phyloP scores from a whole-genome alignment of 2,113 vertebrate genomes.

The Megaleporinus macrocephalus region DNA sequence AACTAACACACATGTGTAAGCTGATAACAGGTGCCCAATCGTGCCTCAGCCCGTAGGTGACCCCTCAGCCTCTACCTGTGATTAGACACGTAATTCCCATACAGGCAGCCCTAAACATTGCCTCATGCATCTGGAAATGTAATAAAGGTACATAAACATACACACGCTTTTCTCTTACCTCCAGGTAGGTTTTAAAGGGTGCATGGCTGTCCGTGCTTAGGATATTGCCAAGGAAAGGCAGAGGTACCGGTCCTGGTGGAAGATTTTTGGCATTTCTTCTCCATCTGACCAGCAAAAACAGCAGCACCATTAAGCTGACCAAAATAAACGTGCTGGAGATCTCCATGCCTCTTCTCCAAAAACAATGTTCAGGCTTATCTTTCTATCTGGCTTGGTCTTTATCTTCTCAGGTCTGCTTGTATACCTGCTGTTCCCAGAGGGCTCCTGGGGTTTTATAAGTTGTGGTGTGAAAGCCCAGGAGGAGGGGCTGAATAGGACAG shows the following conservation, averaged over 20 bases:
- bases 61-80: too few species aligned
- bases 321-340: conserved; percentile 52
- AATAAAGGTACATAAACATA: neutral
- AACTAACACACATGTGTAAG: too few species aligned
- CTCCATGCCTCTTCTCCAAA: conserved; percentile 59
- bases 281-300: conserved; percentile 57
- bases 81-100: neutral
- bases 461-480: neutral
- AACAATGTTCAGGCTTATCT: neutral
- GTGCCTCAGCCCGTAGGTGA: neutral
- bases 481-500: conserved; percentile 26
- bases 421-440: neutral
- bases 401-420: neutral
- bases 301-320: conserved; percentile 50
- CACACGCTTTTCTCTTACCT: conserved; percentile 62
- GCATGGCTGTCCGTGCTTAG: conserved; percentile 59
- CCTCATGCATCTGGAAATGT: neutral
- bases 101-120: neutral
- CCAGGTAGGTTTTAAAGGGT: conserved; percentile 67
- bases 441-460: neutral
- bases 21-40: too few species aligned
- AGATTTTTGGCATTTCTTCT: conserved; percentile 27
- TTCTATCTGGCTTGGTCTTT: neutral
- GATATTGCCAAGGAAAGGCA: conserved; percentile 73
- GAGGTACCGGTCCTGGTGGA: conserved; percentile 70